Evolutionary conservation across 2,797 vertebrate genomes (phyloP), one percentile per base, ranked within the genome.

Genomic region (Prunella strophiata): DNA sequence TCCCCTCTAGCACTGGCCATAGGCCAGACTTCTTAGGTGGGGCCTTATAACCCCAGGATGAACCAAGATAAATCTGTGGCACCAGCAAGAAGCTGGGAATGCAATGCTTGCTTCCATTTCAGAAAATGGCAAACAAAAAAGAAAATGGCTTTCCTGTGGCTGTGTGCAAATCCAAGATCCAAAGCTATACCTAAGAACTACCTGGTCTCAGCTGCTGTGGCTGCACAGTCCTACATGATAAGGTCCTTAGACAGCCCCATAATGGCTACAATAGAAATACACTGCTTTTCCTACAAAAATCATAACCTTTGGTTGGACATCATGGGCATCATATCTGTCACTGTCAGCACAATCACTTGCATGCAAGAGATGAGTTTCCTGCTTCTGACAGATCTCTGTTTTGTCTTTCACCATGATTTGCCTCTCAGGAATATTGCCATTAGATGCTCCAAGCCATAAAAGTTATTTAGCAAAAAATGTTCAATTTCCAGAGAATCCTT

Each of bases 21-120:
- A 36, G 72, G 96, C 96, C 97, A 98, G 88, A 42, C 14, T 61
- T 91, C 34, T 84, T 89, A 96, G 94, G 88, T 89, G 94, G 88
- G 77, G 88, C 93, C 26, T 66, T 78, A 38, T 92, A 97, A 95
- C 30, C 68, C 85, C 66, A 68, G 85, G 94, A 95, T 97, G 94
- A 97, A 89, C 95, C 62, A 84, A 97, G 94, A 93, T 97, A 96
- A 97, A 88, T 47, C 67, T 59, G 66, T 81, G 81, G 81, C 59
- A 55, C 57, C 47, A 78, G 30, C 38, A 89, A 72, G 54, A 55
- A 72, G 20, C 12, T 78, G 51, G n/a, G 22, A 94, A 61, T 19
- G 27, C 32, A 86, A 32, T 36, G 68, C 23, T 57, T 63, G 40
- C 65, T 93, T 90, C 76, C 51, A 25, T n/a, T 89, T 79, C 91